These are phyloP conservation scores for Clinocottus analis DNA, from an alignment of 2,113 vertebrate species.

Conservation along the genomic window DNA sequence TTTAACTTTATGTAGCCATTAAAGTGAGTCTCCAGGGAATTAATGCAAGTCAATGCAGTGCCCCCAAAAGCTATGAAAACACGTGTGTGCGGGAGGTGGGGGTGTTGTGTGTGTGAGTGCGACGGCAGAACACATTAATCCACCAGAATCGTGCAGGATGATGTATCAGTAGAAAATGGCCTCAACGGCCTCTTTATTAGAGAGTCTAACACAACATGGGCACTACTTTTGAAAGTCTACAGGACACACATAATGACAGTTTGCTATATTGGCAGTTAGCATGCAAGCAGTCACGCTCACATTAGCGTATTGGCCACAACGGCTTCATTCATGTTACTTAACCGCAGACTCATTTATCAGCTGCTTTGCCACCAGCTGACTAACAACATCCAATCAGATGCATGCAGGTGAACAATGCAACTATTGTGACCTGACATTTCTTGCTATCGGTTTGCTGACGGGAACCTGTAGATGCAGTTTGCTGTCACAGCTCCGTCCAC, in stretches of 20 bases:
- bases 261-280: not conserved
- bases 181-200: not conserved
- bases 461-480: not conserved
- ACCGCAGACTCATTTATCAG: not conserved
- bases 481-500: not conserved
- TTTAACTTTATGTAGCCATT: not conserved
- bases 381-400: not conserved
- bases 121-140: slow-evolving; percentile 6
- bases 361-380: slow-evolving; percentile 3
- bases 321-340: slow-evolving; percentile 12
- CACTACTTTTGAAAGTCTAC: not conserved
- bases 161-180: not conserved
- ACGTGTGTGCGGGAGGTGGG: not conserved
- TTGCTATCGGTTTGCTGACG: not conserved
- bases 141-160: slow-evolving; percentile 17
- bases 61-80: not conserved
- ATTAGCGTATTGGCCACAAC: not conserved
- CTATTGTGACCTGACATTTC: not conserved
- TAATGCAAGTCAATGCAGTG: not conserved
- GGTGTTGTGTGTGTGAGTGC: not conserved
- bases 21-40: not conserved
- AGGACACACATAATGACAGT: not conserved
- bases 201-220: not conserved
- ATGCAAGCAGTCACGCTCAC: not conserved
- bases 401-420: not conserved